phyloP scores from a whole-genome alignment of 1,140 invertebrate species.

The Orchestia grillus region DNA sequence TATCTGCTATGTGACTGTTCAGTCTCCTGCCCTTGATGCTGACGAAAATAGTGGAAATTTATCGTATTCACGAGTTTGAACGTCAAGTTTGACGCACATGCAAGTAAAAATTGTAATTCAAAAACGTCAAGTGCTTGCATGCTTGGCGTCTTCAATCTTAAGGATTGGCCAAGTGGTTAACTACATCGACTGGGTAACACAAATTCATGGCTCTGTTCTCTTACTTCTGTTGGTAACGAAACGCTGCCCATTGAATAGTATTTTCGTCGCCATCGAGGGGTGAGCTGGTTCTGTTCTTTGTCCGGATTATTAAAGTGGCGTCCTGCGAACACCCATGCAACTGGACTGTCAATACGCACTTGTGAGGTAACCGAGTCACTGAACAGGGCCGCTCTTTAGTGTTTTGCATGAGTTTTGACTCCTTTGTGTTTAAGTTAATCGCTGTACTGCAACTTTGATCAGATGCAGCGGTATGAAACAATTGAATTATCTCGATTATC shows the following conservation, averaged over 20 bases:
- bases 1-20: constrained; percentile 7
- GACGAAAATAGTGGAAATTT: neutral
- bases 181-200: neutral
- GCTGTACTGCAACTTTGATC: constrained; percentile 52
- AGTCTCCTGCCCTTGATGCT: neutral
- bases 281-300: neutral
- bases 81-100: neutral
- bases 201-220: neutral
- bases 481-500: constrained; percentile 8
- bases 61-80: neutral
- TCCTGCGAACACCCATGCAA: neutral
- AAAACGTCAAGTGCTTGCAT: neutral
- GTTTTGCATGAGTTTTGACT: constrained; percentile 22
- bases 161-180: too few relatives aligned
- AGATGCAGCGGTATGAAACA: constrained; percentile 54
- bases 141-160: neutral
- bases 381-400: constrained; percentile 7
- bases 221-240: neutral
- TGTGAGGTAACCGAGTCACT: neutral
- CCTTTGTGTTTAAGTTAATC: constrained; percentile 40
- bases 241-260: neutral
- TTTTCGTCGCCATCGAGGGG: neutral
- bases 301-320: neutral
- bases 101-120: neutral
- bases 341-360: neutral